Evolutionary conservation across 2,797 vertebrate species (phyloP).

Genomic region (Coreius guichenoti): DNA sequence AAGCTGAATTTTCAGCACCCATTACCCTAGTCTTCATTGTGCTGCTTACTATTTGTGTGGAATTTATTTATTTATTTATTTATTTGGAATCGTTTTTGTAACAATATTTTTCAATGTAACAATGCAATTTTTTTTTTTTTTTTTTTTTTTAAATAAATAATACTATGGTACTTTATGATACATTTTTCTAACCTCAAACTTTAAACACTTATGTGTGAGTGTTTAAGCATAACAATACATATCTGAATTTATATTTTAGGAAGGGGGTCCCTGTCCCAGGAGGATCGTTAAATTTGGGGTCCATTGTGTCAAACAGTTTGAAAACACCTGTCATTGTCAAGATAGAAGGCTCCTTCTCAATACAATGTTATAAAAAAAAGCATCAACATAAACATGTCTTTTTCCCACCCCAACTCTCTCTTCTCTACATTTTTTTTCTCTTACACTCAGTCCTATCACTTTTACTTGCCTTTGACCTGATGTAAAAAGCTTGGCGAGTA

Average conservation of each 20-base stretch:
- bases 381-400: conserved; percentile 7
- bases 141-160: too few species aligned
- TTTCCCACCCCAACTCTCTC: background rate
- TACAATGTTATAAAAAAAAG: conserved; percentile 22
- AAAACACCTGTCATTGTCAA: background rate
- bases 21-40: too few species aligned
- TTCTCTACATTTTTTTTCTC: background rate
- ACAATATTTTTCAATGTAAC: background rate
- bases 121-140: too few species aligned
- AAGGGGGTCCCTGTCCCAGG: background rate
- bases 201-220: background rate
- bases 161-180: too few species aligned
- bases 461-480: conserved; percentile 32
- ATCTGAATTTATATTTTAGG: background rate
- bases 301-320: background rate
- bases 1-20: too few species aligned
- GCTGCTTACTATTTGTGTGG: too few species aligned
- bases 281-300: background rate
- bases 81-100: background rate
- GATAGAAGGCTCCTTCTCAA: background rate
- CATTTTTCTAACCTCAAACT: background rate
- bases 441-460: conserved; percentile 9
- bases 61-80: too few species aligned
- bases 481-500: background rate
- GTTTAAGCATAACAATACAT: background rate